Evolutionary conservation across 2,113 vertebrate species (phyloP).

Genomic region (Aplodontia rufa): DNA sequence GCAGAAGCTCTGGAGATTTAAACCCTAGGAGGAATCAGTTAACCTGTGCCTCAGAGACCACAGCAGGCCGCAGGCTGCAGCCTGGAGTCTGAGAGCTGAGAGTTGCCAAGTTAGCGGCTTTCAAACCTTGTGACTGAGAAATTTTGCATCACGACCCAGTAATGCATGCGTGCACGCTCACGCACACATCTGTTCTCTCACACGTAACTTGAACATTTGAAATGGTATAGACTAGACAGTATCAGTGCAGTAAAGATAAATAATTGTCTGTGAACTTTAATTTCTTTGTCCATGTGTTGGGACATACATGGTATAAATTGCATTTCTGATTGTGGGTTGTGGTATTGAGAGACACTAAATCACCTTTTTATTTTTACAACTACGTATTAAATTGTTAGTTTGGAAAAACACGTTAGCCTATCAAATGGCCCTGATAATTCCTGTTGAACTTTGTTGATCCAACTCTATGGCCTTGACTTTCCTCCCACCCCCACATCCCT

Average conservation of each 20-base stretch:
- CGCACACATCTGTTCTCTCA: background rate
- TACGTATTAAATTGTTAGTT: background rate
- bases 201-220: background rate
- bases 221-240: background rate
- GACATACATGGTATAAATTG: background rate
- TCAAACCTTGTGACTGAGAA: background rate
- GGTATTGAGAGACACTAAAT: background rate
- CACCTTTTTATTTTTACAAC: background rate
- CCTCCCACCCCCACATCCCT: too few relatives aligned
- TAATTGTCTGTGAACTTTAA: background rate
- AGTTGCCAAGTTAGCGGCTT: background rate
- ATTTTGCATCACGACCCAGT: background rate
- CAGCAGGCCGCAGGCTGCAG: background rate
- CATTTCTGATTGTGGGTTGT: background rate
- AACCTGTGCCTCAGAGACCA: constrained; percentile 21
- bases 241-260: background rate
- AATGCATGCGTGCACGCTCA: background rate
- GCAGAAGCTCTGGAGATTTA: constrained; percentile 45
- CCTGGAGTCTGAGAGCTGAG: background rate
- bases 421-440: background rate
- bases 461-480: background rate
- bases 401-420: background rate
- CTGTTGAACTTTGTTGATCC: background rate
- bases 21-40: constrained; percentile 33
- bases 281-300: background rate